Base-by-base conservation (phyloP, 1,140 invertebrate species). In the Pogonus chalceus region DNA sequence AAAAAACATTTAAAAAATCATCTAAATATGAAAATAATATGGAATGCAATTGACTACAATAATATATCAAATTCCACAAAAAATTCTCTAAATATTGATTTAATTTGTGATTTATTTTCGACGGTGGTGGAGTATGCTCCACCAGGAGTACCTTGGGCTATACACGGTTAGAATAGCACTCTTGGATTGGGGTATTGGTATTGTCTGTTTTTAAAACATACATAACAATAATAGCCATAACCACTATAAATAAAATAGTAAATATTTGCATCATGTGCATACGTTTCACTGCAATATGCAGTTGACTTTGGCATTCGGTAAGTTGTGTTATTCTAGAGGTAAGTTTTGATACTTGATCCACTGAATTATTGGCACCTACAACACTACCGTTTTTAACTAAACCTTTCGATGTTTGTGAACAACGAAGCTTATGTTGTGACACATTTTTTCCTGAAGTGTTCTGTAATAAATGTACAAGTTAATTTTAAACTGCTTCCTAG, bases 361-460 rank as follows among this genome's bases (percentile, higher is more conserved):
- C 24, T 1, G 23, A 14, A 23, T 1, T 22, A 1, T 14, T 26
- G 2, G 49, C 49, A 50, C 24, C 49, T 4, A 57, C 31, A 2
- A 58, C 57, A 35, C 57, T 61, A n/a, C 63, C 64, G 37, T 65
- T 67, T 51, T 58, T 61, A 3, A 49, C 55, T 9, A 64, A 20
- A 9, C 65, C 63, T 18, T 60, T 60, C 35, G 52, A 4, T 18
- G 37, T 56, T 59, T 69, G 67, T 18, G 69, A 61, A 59, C 77
- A 78, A 52, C 70, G 63, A 35, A 78, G 55, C 60, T 68, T 69
- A 39, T 76, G 73, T 52, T 76, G 69, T 26, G 76, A 70, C 18
- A 74, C 63, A 53, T 69, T 65, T 39, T 73, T 67, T 52, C 63
- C 67, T 2, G 55, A 35, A 0, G 58, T 52, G 49, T 66, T 64